Base-by-base conservation (phyloP, 2,888 invertebrate genomes). In the Acronicta alni region DNA sequence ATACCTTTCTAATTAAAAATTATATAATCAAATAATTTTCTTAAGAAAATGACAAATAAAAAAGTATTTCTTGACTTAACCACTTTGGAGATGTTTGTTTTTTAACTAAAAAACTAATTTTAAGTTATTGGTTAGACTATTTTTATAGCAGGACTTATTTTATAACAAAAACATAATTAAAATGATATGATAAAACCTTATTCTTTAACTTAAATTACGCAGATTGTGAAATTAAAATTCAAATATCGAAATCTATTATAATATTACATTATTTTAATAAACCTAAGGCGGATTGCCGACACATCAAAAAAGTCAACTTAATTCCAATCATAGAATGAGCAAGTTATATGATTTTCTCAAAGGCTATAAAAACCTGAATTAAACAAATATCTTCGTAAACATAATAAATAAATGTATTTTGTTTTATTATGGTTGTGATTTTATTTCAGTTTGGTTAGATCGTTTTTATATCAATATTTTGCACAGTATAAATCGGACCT, bases 231-330 rank as follows among this genome's bases (percentile, higher is more conserved):
- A 39, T 23, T 42, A 42, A 39, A 42, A 42, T 39, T 42, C 8
- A 37, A 43, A 51, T 42, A 45, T 45, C 37, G 26, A 51, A 43
- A 68, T n/a, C n/a, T n/a, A 54, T 20, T 61, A 54, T 58, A 55
- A 49, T 41, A 20, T 59, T 54, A 55, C 1, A 7, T 26, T 10
- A 26, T 30, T n/a, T n/a, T n/a, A n/a, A n/a, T n/a, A n/a, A 57
- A 72, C 38, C 63, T 76, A 82, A 89, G 89, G 88, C 89, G 88
- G 89, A 84, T 79, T 83, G 80, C 85, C 87, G 89, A 89, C 88
- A 83, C 57, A 54, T 46, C 49, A 70, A 57, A 42, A 23, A 57
- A 48, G 51, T 39, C 57, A 63, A 61, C 41, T 52, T 52, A 56
- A 54, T 38, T 46, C 35, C 1, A 35, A 35, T n/a, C 4, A 35